Conservation (phyloP, 2,797 vertebrate genomes). For the Ctenopoma multispine region DNA sequence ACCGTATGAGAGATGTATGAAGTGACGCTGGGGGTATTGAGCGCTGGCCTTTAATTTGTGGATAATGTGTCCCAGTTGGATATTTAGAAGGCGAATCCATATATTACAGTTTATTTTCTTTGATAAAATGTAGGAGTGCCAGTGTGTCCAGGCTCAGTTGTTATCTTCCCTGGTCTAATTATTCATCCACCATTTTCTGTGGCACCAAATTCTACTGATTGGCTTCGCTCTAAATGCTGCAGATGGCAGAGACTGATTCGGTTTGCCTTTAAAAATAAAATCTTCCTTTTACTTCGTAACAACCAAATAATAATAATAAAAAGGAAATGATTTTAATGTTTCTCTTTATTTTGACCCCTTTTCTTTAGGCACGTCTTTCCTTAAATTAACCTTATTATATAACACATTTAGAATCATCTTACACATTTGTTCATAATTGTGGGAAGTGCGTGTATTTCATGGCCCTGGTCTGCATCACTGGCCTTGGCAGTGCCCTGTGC, state of each 20-base stretch:
- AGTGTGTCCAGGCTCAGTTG: slow-evolving; percentile 74
- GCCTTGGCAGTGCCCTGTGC: slow-evolving; percentile 78
- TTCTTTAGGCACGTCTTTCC: slow-evolving; percentile 10
- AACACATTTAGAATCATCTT: neutral
- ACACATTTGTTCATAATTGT: slow-evolving; percentile 22
- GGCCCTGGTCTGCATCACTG: slow-evolving; percentile 59
- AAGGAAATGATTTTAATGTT: neutral
- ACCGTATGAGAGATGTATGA: slow-evolving; percentile 65
- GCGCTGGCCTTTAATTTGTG: slow-evolving; percentile 68
- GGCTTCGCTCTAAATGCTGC: slow-evolving; percentile 77
- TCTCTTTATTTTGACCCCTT: neutral
- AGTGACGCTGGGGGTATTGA: slow-evolving; percentile 68
- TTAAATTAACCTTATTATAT: neutral
- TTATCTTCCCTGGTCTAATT: slow-evolving; percentile 85
- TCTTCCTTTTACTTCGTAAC: neutral
- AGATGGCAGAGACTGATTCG: slow-evolving; percentile 62
- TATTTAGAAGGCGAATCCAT: slow-evolving; percentile 53
- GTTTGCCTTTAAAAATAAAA: slow-evolving; percentile 15
- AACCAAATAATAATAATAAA: neutral
- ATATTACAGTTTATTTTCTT: slow-evolving; percentile 54
- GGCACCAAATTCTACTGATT: slow-evolving; percentile 85
- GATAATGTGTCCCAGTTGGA: slow-evolving; percentile 68
- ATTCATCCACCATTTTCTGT: slow-evolving; percentile 89
- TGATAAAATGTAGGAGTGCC: slow-evolving; percentile 44
- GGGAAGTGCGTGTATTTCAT: slow-evolving; percentile 8